phyloP scores from a whole-genome alignment of 2,888 invertebrate genomes.

The Leptinotarsa haldemani region DNA sequence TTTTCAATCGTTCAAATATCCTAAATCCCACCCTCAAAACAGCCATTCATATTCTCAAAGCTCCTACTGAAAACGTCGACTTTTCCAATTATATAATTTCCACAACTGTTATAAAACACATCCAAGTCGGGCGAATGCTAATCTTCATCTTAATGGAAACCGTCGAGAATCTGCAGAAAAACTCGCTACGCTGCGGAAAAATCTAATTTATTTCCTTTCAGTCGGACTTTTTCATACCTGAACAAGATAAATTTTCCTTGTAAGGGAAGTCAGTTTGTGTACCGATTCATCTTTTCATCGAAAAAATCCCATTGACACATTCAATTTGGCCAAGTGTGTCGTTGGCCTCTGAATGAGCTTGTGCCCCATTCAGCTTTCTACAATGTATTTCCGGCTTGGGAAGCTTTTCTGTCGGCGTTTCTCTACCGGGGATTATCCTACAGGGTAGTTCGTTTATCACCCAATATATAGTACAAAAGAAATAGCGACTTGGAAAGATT shows the following conservation, averaged over 20 bases:
- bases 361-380: constrained; percentile 35
- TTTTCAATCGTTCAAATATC: background rate
- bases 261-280: constrained; percentile 51
- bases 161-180: constrained; percentile 15
- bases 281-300: constrained; percentile 58
- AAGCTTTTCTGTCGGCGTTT: constrained; percentile 17
- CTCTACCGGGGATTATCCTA: background rate
- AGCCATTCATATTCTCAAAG: background rate
- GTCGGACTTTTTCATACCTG: constrained; percentile 52
- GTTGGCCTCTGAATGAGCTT: constrained; percentile 26
- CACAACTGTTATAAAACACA: constrained; percentile 23
- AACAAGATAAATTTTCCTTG: constrained; percentile 52
- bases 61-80: constrained; percentile 5
- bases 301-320: constrained; percentile 61
- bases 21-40: background rate
- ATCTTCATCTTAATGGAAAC: constrained; percentile 27
- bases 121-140: constrained; percentile 12
- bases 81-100: constrained; percentile 26
- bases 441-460: background rate
- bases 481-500: too few species aligned
- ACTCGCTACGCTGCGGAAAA: constrained; percentile 46
- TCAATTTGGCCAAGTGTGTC: constrained; percentile 59
- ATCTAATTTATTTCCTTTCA: constrained; percentile 56
- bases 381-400: constrained; percentile 27
- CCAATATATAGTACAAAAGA: too few species aligned